A percentile compares a stretch with the other conserved stretches of the same genome.
phyloP scores from a whole-genome alignment of 2,888 invertebrate genomes.

The Tanytarsus gracilentus region DNA sequence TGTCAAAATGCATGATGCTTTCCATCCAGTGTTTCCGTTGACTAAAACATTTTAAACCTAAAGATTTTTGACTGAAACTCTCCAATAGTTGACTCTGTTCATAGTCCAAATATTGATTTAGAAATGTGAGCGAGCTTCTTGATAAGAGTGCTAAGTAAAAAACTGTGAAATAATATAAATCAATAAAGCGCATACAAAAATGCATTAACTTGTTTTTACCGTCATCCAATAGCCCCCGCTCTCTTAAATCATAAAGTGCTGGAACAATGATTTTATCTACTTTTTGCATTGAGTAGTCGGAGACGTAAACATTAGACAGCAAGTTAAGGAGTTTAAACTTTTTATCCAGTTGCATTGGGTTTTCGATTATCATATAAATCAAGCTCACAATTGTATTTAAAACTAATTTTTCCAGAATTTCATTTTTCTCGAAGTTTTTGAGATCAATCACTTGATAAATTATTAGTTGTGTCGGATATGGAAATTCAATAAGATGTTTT shows the following conservation, averaged over 20 bases:
- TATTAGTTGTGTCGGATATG: conserved; percentile 5
- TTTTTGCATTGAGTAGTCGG: background rate
- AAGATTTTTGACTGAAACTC: background rate
- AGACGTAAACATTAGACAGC: background rate
- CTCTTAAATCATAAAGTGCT: conserved; percentile 1
- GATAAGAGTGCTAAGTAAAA: conserved; percentile 10
- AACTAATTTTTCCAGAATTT: background rate
- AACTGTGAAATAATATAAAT: background rate
- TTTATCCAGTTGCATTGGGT: background rate
- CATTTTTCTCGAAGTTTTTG: background rate
- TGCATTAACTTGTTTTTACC: too few relatives aligned
- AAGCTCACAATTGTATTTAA: background rate
- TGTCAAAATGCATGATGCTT: background rate
- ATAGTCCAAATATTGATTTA: conserved; percentile 9
- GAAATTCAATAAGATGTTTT: background rate
- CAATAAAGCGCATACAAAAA: background rate
- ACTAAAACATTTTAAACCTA: background rate
- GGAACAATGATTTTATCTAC: background rate
- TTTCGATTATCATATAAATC: background rate
- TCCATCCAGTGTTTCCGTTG: conserved; percentile 3
- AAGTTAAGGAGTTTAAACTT: conserved; percentile 2
- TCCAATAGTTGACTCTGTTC: background rate
- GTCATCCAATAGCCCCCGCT: background rate
- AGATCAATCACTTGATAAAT: background rate
- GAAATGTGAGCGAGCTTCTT: background rate